These are phyloP conservation scores for Lacanobia oleracea DNA, from an alignment of 2,888 invertebrate genomes.

Conservation along the genomic window DNA sequence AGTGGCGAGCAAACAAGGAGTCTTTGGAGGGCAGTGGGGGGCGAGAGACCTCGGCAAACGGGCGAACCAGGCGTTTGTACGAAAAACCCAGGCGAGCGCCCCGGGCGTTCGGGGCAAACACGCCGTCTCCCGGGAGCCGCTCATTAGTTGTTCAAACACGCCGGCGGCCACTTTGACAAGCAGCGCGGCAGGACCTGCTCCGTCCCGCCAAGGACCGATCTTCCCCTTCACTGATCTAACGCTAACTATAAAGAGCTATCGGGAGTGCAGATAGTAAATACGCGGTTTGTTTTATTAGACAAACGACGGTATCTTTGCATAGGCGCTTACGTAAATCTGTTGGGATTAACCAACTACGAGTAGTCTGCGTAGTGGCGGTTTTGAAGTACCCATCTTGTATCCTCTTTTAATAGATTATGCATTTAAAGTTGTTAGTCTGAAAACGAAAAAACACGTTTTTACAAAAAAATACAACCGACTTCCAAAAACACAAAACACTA, in stretches of 20 bases:
- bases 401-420: background rate
- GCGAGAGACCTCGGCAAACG: slow-evolving; percentile 72
- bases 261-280: slow-evolving; percentile 82
- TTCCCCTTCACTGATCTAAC: slow-evolving; percentile 86
- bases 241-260: slow-evolving; percentile 83
- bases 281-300: slow-evolving; percentile 78
- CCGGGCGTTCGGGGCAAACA: slow-evolving; percentile 86
- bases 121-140: slow-evolving; percentile 87
- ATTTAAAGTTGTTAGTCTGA: background rate
- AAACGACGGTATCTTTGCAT: slow-evolving; percentile 68
- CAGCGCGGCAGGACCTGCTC: slow-evolving; percentile 80
- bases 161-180: slow-evolving; percentile 90
- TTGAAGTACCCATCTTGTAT: slow-evolving; percentile 5
- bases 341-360: slow-evolving; percentile 54
- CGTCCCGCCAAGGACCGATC: slow-evolving; percentile 77
- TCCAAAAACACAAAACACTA: too few species aligned
- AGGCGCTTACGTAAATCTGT: slow-evolving; percentile 59
- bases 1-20: slow-evolving; percentile 79
- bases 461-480: too few species aligned
- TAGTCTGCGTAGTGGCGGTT: slow-evolving; percentile 21
- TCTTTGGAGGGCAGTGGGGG: slow-evolving; percentile 61
- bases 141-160: slow-evolving; percentile 90
- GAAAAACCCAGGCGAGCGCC: slow-evolving; percentile 81
- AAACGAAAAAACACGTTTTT: background rate
- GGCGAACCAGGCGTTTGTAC: slow-evolving; percentile 73